phyloP scores from a whole-genome alignment of 2,797 vertebrate genomes.

The Hyperoplus lanceolatus region DNA sequence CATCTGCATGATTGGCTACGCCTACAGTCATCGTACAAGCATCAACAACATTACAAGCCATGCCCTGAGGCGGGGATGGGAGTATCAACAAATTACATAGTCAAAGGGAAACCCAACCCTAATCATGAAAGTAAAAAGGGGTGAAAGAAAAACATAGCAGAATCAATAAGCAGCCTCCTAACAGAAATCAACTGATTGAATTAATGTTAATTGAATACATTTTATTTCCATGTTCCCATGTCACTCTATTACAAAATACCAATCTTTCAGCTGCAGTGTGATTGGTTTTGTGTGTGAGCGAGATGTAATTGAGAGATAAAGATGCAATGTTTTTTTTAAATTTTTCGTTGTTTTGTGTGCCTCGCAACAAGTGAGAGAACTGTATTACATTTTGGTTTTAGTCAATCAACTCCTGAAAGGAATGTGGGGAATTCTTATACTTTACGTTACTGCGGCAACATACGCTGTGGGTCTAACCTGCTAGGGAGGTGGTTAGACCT shows the following conservation, averaged over 20 bases:
- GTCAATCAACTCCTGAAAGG: slow-evolving; percentile 12
- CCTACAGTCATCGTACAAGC: background rate
- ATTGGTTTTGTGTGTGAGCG: slow-evolving; percentile 16
- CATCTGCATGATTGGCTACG: too few relatives aligned
- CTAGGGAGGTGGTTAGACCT: too few relatives aligned
- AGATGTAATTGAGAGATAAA: slow-evolving; percentile 21
- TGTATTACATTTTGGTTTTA: slow-evolving; percentile 28
- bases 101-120: slow-evolving; percentile 42
- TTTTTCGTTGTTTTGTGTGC: slow-evolving; percentile 19
- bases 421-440: background rate
- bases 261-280: slow-evolving; percentile 36
- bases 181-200: slow-evolving; percentile 61
- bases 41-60: slow-evolving; percentile 14
- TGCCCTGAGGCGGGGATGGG: slow-evolving; percentile 2
- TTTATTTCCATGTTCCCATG: slow-evolving; percentile 59
- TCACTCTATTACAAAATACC: slow-evolving; percentile 33
- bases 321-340: slow-evolving; percentile 20
- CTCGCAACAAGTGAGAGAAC: background rate
- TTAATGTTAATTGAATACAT: slow-evolving; percentile 70
- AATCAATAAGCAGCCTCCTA: slow-evolving; percentile 57
- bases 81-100: slow-evolving; percentile 40
- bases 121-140: slow-evolving; percentile 22
- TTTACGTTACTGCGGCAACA: background rate
- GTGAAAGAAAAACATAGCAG: slow-evolving; percentile 7
- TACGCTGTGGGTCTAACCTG: too few relatives aligned